A percentile compares a stretch with the other conserved stretches of the same genome.
These are phyloP conservation scores for Melanophora roralis DNA, from an alignment of 2,888 invertebrate genomes.

Conservation along the genomic window DNA sequence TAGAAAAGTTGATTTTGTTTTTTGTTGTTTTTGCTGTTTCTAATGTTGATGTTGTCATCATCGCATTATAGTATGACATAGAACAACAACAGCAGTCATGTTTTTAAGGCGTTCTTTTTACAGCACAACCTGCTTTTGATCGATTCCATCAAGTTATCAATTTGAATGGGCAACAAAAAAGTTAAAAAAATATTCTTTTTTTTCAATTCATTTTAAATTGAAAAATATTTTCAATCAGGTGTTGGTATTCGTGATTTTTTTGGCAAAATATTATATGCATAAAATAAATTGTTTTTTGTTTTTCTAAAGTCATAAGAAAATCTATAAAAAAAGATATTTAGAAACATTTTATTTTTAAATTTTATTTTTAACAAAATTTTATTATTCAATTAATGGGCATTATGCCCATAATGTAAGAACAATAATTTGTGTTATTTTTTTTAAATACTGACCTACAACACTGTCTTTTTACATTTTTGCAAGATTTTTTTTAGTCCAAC, in stretches of 20 bases:
- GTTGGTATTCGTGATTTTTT: conserved; percentile 33
- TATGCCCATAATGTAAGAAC: conserved; percentile 38
- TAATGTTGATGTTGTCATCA: background rate
- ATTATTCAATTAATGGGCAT: conserved; percentile 35
- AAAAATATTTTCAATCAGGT: conserved; percentile 12
- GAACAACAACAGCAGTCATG: conserved; percentile 26
- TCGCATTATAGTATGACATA: no score
- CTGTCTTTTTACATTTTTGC: conserved; percentile 7
- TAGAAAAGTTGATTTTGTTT: conserved; percentile 11
- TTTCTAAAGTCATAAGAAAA: background rate
- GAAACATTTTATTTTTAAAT: background rate
- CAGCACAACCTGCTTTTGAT: background rate
- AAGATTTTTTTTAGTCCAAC: background rate
- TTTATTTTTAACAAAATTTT: conserved; percentile 12
- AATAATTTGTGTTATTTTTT: background rate
- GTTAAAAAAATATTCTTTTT: background rate
- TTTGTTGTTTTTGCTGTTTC: background rate
- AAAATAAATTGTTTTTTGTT: no score
- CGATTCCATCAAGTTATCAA: background rate
- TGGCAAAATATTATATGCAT: background rate
- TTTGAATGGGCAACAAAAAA: background rate
- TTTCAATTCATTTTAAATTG: background rate
- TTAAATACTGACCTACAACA: conserved; percentile 58
- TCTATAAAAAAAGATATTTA: background rate
- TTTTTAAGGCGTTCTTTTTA: conserved; percentile 32